Percentiles rank a stretch among this genome's conserved stretches.
Conservation (phyloP, 1,140 invertebrate species). For the Drosophila ficusphila region DNA sequence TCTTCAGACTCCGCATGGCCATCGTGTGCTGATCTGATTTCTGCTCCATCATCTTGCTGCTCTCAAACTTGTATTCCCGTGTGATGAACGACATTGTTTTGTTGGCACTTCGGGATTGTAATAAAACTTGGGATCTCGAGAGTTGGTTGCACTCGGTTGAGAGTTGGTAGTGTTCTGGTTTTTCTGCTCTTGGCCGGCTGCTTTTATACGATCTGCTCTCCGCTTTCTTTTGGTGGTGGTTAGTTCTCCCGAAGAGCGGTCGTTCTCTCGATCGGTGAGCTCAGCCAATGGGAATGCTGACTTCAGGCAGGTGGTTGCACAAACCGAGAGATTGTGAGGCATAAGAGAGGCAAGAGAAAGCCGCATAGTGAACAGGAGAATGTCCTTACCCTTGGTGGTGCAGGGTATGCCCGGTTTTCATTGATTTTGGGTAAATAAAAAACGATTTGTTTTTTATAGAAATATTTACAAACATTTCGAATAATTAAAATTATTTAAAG, state of each 20-base stretch:
- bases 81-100: constrained; percentile 79
- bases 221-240: background rate
- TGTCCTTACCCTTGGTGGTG: background rate
- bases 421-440: background rate
- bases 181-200: background rate
- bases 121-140: constrained; percentile 11
- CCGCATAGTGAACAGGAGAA: background rate
- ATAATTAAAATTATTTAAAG: no score
- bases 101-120: background rate
- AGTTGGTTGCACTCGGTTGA: constrained; percentile 39
- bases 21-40: constrained; percentile 78
- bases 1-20: constrained; percentile 85
- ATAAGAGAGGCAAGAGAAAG: constrained; percentile 20
- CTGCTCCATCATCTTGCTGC: constrained; percentile 57
- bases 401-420: constrained; percentile 4
- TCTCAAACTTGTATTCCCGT: constrained; percentile 83
- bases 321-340: constrained; percentile 8
- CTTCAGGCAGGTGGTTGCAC: constrained; percentile 71
- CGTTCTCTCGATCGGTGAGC: constrained; percentile 9
- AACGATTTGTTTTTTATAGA: background rate
- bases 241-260: constrained; percentile 2
- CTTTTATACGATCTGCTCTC: constrained; percentile 64
- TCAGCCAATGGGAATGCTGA: constrained; percentile 53
- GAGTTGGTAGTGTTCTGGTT: constrained; percentile 58
- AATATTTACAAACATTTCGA: no score